Evolutionary conservation across 2,113 vertebrate genomes (phyloP), one percentile per base, ranked within the genome.

Genomic region (Plotosus lineatus): DNA sequence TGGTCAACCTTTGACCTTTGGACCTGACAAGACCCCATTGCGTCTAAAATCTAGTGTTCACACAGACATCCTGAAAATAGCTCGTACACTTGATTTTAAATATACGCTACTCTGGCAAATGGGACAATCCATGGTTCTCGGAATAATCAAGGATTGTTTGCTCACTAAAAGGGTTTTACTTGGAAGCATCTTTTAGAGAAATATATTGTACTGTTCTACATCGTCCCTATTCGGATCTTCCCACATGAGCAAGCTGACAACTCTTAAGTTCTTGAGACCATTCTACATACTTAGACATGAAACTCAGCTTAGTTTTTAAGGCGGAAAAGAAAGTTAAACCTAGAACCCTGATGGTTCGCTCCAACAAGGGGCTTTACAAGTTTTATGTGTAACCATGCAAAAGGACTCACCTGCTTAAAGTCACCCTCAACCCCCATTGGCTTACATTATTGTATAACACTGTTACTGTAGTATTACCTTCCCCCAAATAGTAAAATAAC

Each of bases 21-120:
- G 61, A 65, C 72, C 61, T 15, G 12, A 61, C 38, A 71, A n/a
- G 65, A 83, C 68, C 58, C 68, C 15, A 36, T 33, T 19, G 14
- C 78, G 61, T 79, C 75, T 79, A 79, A 78, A 51, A 78, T 80
- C 50, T 50, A 71, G 63, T 6, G 63, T 85, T 75, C 68, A 80
- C 72, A 84, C 65, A 19, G 17, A 28, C 36, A 46, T 79, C 51
- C 63, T 71, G 4, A 31, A 79, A 71, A 79, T 58, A 79, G 40
- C 28, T 63, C 33, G n/a, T 19, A 58, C 78, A 69, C 63, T 79
- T 72, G 15, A 26, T 7, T 21, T 26, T 72, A 46, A 71, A 46
- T 71, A n/a, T 3, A 1, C 14, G 3, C 28, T 28, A 12, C 36
- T 61, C 5, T 11, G 26, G 23, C n/a, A 55, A 55, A n/a, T 8